Conservation (phyloP, 53 echinoderm and acorn worm species). For the Temnopleurus reevesii region DNA sequence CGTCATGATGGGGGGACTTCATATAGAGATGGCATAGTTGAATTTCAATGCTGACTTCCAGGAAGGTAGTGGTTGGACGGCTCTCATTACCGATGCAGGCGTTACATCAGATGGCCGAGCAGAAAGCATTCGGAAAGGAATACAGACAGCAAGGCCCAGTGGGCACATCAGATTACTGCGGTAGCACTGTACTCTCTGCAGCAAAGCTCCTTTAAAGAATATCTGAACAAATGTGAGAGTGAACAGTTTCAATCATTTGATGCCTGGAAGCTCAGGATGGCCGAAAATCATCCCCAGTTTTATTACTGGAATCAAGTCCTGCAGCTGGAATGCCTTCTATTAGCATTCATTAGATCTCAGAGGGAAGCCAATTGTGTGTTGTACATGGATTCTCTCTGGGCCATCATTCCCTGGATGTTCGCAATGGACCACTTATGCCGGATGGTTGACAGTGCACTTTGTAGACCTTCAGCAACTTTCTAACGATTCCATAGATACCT, state of each 20-base stretch:
- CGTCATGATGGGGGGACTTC: slow-evolving; percentile 55
- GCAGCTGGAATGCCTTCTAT: no score
- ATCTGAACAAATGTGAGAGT: no score
- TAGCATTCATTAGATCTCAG: no score
- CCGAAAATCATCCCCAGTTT: slow-evolving; percentile 52
- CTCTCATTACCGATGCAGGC: slow-evolving; percentile 24
- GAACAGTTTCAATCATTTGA: slow-evolving; percentile 2
- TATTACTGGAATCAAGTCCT: slow-evolving; percentile 58
- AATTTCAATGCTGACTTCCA: slow-evolving; percentile 36
- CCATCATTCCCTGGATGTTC: slow-evolving; percentile 44
- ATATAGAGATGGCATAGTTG: slow-evolving; percentile 44
- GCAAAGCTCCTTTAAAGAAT: no score
- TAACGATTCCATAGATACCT: no score
- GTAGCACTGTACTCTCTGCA: no score
- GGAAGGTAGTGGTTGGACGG: slow-evolving; percentile 45
- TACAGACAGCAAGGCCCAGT: not conserved
- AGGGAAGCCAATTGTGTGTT: slow-evolving; percentile 41
- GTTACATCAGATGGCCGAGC: slow-evolving; percentile 43
- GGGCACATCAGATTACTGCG: no score
- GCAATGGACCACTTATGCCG: slow-evolving; percentile 49
- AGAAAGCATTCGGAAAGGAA: slow-evolving; percentile 27
- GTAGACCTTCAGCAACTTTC: no score
- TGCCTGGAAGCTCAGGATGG: not conserved
- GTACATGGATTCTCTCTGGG: slow-evolving; percentile 31
- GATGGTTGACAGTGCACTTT: slow-evolving; percentile 55